phyloP scores from a whole-genome alignment of 2,888 invertebrate species.

The Drepana falcataria region DNA sequence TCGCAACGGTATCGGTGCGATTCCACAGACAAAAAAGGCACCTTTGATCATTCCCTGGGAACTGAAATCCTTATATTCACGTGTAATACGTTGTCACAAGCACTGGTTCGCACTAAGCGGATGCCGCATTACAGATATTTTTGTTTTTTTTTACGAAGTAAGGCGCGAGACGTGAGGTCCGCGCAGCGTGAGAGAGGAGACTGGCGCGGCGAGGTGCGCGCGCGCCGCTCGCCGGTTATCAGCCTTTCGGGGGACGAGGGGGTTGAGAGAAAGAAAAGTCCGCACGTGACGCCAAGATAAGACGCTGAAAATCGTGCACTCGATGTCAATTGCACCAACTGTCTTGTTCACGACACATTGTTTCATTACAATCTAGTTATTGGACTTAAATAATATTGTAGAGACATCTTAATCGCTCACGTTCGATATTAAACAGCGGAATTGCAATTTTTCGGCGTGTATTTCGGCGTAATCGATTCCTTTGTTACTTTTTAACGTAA shows the following conservation, averaged over 20 bases:
- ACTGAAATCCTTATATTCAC: slow-evolving; percentile 34
- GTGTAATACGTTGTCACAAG: slow-evolving; percentile 26
- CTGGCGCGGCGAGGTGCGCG: slow-evolving; percentile 65
- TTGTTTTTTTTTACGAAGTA: slow-evolving; percentile 10
- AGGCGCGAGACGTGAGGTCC: slow-evolving; percentile 39
- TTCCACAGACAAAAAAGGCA: slow-evolving; percentile 33
- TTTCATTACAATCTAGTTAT: too few species aligned
- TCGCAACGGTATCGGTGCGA: slow-evolving; percentile 64
- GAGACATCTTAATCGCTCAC: background rate
- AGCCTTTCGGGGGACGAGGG: slow-evolving; percentile 62
- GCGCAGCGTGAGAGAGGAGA: slow-evolving; percentile 46
- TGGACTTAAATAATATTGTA: slow-evolving; percentile 2
- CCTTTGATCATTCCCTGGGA: slow-evolving; percentile 31
- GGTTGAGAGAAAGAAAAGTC: slow-evolving; percentile 62
- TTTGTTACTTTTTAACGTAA: background rate
- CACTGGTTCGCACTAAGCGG: slow-evolving; percentile 19
- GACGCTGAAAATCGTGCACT: slow-evolving; percentile 40
- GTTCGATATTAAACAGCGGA: background rate
- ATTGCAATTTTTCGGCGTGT: slow-evolving; percentile 3
- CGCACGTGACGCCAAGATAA: slow-evolving; percentile 65
- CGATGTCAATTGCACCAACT: slow-evolving; percentile 11
- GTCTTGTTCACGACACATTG: too few species aligned
- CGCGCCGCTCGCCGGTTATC: slow-evolving; percentile 67
- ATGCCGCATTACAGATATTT: slow-evolving; percentile 42
- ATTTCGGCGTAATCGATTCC: background rate